phyloP scores from a whole-genome alignment of 2,888 invertebrate species.

The Caenorhabditis uteleia region DNA sequence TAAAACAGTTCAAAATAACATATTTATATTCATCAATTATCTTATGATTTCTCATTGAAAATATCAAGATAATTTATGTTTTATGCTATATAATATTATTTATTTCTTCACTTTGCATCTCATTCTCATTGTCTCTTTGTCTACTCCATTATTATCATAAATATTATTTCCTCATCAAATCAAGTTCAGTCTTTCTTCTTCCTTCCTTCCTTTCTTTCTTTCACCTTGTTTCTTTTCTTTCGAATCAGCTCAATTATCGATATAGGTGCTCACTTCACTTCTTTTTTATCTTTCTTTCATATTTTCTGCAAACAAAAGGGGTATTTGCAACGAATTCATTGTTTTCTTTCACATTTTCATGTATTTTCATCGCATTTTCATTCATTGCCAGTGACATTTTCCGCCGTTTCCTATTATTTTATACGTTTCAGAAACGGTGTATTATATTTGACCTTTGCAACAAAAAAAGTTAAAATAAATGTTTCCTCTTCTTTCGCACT shows the following conservation, averaged over 20 bases:
- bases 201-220: too few relatives aligned
- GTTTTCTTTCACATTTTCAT: background rate
- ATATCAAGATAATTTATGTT: conserved; percentile 10
- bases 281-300: background rate
- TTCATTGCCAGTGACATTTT: conserved; percentile 28
- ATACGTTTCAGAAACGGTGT: background rate
- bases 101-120: too few relatives aligned
- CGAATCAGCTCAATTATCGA: too few relatives aligned
- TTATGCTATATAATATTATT: conserved; percentile 15
- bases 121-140: too few relatives aligned
- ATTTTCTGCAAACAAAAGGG: too few relatives aligned
- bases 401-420: conserved; percentile 15
- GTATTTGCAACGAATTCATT: background rate
- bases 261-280: conserved; percentile 35
- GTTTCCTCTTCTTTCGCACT: too few relatives aligned
- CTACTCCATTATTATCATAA: too few relatives aligned
- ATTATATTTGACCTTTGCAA: background rate
- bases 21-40: conserved; percentile 1
- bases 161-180: too few relatives aligned
- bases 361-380: background rate
- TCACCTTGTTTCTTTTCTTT: too few relatives aligned
- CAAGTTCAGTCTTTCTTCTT: too few relatives aligned
- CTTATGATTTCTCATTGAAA: conserved; percentile 6
- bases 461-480: background rate
- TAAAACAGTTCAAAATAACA: background rate